phyloP scores from a whole-genome alignment of 1,140 invertebrate species.

The Batillaria attramentaria region DNA sequence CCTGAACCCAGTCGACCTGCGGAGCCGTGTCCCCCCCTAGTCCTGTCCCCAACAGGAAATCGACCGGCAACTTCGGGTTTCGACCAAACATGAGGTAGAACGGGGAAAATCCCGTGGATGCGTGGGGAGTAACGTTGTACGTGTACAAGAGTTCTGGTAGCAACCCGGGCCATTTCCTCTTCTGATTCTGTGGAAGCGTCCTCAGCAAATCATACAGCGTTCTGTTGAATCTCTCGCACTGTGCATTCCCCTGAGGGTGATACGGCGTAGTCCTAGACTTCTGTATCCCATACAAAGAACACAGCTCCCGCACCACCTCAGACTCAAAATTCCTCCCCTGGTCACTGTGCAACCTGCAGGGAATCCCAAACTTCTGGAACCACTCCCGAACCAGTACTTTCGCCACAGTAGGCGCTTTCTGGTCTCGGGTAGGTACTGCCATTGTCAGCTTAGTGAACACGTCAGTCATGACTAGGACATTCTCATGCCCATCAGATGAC shows the following conservation, averaged over 20 bases:
- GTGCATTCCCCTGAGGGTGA: slow-evolving; percentile 45
- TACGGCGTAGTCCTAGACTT: slow-evolving; percentile 45
- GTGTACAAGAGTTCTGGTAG: slow-evolving; percentile 36
- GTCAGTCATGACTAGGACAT: slow-evolving; percentile 52
- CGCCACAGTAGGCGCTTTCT: slow-evolving; percentile 30
- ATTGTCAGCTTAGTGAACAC: slow-evolving; percentile 33
- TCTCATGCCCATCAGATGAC: slow-evolving; percentile 32
- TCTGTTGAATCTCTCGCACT: slow-evolving; percentile 46
- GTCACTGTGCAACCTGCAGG: slow-evolving; percentile 41
- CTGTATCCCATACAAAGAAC: slow-evolving; percentile 36
- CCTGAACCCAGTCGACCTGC: not conserved
- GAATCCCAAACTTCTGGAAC: slow-evolving; percentile 39
- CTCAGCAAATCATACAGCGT: slow-evolving; percentile 46
- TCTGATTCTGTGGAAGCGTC: slow-evolving; percentile 28
- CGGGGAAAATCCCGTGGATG: slow-evolving; percentile 33
- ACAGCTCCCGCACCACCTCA: slow-evolving; percentile 33
- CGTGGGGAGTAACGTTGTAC: slow-evolving; percentile 40
- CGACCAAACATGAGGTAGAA: slow-evolving; percentile 37
- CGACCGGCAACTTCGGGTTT: not conserved
- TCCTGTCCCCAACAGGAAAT: slow-evolving; percentile 1
- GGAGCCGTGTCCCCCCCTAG: not conserved
- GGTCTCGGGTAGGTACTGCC: slow-evolving; percentile 34
- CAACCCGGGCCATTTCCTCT: slow-evolving; percentile 36
- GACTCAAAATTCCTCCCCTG: slow-evolving; percentile 33
- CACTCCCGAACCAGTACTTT: slow-evolving; percentile 35